Percentiles rank a stretch among this genome's conserved stretches.
Conservation (phyloP, 2,797 vertebrate genomes). For the Dipus sagitta region DNA sequence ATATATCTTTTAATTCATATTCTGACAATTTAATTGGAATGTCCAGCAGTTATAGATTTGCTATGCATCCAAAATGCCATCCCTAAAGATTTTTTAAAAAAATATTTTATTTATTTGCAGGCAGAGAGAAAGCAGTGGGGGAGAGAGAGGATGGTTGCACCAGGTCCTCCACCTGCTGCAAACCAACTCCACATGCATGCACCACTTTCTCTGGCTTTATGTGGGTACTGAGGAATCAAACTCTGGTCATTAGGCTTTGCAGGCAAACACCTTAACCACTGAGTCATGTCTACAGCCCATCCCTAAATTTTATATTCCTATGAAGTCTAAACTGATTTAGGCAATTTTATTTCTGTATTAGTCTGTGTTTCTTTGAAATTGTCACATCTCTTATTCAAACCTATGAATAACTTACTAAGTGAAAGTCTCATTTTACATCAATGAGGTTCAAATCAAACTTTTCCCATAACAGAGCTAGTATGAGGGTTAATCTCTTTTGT, state of each 20-base stretch:
- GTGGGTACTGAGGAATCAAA: no score
- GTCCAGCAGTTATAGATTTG: constrained; percentile 39
- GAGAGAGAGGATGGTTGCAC: no score
- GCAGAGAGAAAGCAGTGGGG: no score
- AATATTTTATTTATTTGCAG: no score
- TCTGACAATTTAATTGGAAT: neutral
- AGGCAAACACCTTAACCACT: no score
- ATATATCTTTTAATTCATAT: constrained; percentile 14
- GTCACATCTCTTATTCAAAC: neutral
- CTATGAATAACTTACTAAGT: neutral
- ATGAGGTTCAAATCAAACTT: neutral
- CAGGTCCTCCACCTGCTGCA: no score
- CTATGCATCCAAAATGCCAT: neutral
- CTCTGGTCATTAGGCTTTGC: no score
- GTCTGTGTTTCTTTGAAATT: constrained; percentile 17
- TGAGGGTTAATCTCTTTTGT: neutral
- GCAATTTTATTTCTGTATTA: neutral
- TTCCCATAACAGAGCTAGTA: neutral
- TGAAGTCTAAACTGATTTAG: neutral
- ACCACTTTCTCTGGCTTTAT: no score
- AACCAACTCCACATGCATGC: no score
- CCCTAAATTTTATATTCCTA: neutral
- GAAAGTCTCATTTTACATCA: neutral
- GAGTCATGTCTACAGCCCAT: neutral
- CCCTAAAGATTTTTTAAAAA: neutral